phyloP scores from a whole-genome alignment of 2,113 vertebrate species.

The Apodemus sylvaticus region DNA sequence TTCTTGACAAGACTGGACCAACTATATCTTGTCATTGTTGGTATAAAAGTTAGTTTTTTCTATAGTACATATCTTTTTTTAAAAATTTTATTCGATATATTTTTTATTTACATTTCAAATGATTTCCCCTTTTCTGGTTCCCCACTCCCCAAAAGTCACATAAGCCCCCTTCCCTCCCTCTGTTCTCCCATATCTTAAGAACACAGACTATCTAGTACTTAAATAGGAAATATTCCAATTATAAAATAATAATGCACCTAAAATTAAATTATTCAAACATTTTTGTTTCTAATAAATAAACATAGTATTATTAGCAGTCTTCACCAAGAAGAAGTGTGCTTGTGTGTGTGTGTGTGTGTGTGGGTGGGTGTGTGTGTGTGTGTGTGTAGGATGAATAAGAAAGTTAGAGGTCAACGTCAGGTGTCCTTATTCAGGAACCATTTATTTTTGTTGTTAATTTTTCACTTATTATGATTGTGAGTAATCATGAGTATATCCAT shows the following conservation, averaged over 20 bases:
- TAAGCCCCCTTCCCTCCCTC: too few species aligned
- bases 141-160: too few species aligned
- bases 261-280: conserved; percentile 29
- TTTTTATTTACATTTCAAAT: too few species aligned
- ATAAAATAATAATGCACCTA: neutral
- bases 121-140: too few species aligned
- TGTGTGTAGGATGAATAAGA: neutral
- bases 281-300: conserved; percentile 21
- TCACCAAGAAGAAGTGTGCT: neutral
- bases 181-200: too few species aligned
- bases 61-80: too few species aligned
- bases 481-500: neutral
- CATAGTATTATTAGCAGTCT: neutral
- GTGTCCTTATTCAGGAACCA: neutral
- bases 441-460: neutral
- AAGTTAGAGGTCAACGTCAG: neutral
- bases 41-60: neutral
- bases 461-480: neutral
- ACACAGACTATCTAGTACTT: neutral
- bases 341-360: too few species aligned
- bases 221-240: neutral
- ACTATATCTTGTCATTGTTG: neutral
- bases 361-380: too few species aligned
- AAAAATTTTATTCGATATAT: too few species aligned
- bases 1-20: neutral